A percentile compares a stretch with the other conserved stretches of the same genome.
These are phyloP conservation scores for Alentia gelatinosa DNA, from an alignment of 2,888 invertebrate species.

Conservation along the genomic window DNA sequence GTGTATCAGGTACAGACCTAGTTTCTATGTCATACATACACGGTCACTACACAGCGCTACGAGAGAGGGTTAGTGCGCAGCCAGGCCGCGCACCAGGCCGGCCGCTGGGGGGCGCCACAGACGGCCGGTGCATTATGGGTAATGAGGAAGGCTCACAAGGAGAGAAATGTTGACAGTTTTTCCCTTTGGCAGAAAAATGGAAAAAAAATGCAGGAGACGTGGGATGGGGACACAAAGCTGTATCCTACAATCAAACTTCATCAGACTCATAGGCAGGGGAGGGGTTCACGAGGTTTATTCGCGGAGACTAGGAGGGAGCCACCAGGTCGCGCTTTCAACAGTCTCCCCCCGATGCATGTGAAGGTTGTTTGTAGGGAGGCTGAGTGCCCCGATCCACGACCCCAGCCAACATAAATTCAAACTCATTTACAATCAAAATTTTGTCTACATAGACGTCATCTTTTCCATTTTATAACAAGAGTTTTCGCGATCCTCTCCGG, in stretches of 20 bases:
- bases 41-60: slow-evolving; percentile 20
- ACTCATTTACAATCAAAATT: no score
- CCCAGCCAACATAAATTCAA: no score
- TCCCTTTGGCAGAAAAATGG: neutral
- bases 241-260: neutral
- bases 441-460: no score
- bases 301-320: no score
- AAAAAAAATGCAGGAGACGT: neutral
- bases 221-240: neutral
- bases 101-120: neutral
- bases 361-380: neutral
- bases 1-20: slow-evolving; percentile 55
- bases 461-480: no score
- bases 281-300: no score
- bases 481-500: no score
- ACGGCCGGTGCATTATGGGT: neutral
- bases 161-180: neutral
- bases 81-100: neutral
- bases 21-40: neutral
- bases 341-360: neutral
- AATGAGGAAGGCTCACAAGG: neutral
- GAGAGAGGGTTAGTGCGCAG: neutral
- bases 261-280: neutral
- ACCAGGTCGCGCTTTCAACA: no score
- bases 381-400: neutral